Evolutionary conservation across 2,888 invertebrate species (phyloP).

Genomic region (Mylabris sibirica): DNA sequence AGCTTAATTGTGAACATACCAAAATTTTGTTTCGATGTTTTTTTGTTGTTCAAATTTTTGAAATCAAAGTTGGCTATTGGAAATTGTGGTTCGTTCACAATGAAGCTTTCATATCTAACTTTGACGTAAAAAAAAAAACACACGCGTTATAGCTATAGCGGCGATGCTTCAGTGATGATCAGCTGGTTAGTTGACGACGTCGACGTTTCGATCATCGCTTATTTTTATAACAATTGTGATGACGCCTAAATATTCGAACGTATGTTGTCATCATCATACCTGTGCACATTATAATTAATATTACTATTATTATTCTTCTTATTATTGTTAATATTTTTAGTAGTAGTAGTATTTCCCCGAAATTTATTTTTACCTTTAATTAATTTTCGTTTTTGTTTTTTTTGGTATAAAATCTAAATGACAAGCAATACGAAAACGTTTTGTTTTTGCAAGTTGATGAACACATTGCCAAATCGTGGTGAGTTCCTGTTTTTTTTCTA

Average conservation of each 20-base stretch:
- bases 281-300: neutral
- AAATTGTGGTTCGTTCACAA: too few species aligned
- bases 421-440: conserved; percentile 56
- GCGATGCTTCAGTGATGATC: conserved; percentile 30
- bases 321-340: neutral
- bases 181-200: conserved; percentile 41
- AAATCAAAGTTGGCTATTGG: too few species aligned
- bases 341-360: too few species aligned
- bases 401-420: conserved; percentile 50
- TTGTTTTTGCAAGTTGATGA: conserved; percentile 57
- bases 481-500: conserved; percentile 43
- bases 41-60: too few species aligned
- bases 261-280: neutral
- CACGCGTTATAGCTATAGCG: neutral
- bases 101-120: too few species aligned
- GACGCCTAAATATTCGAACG: conserved; percentile 1
- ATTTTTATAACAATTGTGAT: neutral
- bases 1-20: too few species aligned
- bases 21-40: too few species aligned
- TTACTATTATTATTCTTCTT: neutral
- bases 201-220: conserved; percentile 40
- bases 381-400: too few species aligned
- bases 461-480: conserved; percentile 56
- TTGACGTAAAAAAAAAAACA: too few species aligned
- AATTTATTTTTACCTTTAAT: neutral